Evolutionary conservation across 2,888 invertebrate genomes (phyloP).

Genomic region (Venustoraphidia nigricollis): DNA sequence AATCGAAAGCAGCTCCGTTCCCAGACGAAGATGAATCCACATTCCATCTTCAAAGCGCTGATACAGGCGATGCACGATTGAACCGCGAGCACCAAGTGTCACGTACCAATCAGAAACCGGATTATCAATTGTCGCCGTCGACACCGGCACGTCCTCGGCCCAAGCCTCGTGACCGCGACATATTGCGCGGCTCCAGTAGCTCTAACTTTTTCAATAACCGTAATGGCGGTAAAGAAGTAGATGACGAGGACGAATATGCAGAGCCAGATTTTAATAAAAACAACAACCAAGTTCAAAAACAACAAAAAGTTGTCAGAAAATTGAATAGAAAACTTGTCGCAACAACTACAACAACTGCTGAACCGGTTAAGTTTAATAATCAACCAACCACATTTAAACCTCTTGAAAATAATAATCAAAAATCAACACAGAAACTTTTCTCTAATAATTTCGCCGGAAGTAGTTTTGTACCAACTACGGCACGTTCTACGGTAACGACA

Average conservation of each 20-base stretch:
- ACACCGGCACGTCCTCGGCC: not conserved
- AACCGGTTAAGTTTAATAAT: slow-evolving; percentile 17
- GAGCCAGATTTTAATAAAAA: slow-evolving; percentile 30
- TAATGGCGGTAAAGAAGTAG: slow-evolving; percentile 40
- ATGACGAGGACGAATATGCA: slow-evolving; percentile 32
- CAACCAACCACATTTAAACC: slow-evolving; percentile 17
- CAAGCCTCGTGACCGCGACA: slow-evolving; percentile 27
- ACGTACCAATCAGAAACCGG: slow-evolving; percentile 26
- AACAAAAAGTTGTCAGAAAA: slow-evolving; percentile 27
- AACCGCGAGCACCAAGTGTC: slow-evolving; percentile 25
- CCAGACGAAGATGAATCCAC: slow-evolving; percentile 53
- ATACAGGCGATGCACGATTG: slow-evolving; percentile 38
- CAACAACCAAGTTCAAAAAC: slow-evolving; percentile 27
- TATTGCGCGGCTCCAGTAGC: slow-evolving; percentile 54
- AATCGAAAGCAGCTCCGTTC: slow-evolving; percentile 44
- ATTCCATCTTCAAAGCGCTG: slow-evolving; percentile 56
- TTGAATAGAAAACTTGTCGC: slow-evolving; percentile 22
- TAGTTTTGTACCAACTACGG: slow-evolving; percentile 31
- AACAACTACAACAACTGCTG: slow-evolving; percentile 19
- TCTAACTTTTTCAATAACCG: slow-evolving; percentile 59
- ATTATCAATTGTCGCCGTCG: slow-evolving; percentile 10
- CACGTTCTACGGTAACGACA: slow-evolving; percentile 23
- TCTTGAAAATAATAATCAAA: slow-evolving; percentile 8
- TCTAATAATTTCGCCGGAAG: slow-evolving; percentile 31
- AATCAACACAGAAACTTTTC: slow-evolving; percentile 11